A percentile compares a stretch with the other conserved stretches of the same genome.
Evolutionary conservation across 2,113 vertebrate species (phyloP).

Genomic region (Siphamia tubifer): DNA sequence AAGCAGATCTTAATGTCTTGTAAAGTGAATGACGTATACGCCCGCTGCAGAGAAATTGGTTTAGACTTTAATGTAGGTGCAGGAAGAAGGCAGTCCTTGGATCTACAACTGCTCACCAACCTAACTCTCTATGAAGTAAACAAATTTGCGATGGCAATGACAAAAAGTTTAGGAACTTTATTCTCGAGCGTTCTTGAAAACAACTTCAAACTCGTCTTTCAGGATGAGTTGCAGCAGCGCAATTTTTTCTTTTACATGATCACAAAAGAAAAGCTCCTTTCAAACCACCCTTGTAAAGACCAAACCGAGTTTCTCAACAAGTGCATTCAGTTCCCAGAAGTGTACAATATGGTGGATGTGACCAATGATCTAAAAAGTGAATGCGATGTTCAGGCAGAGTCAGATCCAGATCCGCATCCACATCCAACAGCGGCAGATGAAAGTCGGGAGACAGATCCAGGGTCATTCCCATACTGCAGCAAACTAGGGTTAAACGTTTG

Average conservation of each 20-base stretch:
- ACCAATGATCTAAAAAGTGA: not conserved
- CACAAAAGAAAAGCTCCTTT: not conserved
- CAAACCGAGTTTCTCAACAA: not conserved
- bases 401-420: not conserved
- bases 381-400: not conserved
- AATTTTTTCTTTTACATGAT: constrained; percentile 7
- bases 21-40: constrained; percentile 2
- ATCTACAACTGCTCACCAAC: constrained; percentile 15
- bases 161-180: not conserved
- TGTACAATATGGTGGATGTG: not conserved
- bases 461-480: not conserved
- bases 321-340: not conserved
- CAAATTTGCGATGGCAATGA: constrained; percentile 7
- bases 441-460: not conserved
- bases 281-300: not conserved
- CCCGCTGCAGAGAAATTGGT: not conserved
- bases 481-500: constrained; percentile 30
- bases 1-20: constrained; percentile 3
- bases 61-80: constrained; percentile 28
- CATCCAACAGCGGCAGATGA: not conserved
- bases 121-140: constrained; percentile 17
- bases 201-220: constrained; percentile 3
- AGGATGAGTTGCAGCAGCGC: not conserved
- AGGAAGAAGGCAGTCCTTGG: not conserved
- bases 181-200: not conserved